phyloP scores from a whole-genome alignment of 2,888 invertebrate genomes.

The Sycophila texana region DNA sequence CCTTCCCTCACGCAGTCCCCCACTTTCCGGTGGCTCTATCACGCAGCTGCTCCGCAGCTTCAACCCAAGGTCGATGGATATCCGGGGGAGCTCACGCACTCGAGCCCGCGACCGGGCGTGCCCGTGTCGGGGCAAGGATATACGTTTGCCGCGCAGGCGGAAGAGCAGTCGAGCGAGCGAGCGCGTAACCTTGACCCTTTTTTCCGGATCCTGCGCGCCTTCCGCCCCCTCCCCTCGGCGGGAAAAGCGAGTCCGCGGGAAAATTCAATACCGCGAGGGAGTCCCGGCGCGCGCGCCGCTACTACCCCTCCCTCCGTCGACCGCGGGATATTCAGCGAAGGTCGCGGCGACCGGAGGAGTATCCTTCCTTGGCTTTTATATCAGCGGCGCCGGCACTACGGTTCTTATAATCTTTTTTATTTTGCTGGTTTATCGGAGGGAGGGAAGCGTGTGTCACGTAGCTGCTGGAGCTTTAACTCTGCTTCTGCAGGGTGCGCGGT shows the following conservation, averaged over 20 bases:
- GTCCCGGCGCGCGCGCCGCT: no score
- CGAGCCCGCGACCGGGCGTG: background rate
- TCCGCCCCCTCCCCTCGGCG: background rate
- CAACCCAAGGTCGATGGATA: background rate
- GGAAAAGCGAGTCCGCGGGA: slow-evolving; percentile 2
- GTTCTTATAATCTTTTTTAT: background rate
- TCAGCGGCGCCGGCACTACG: background rate
- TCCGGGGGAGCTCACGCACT: background rate
- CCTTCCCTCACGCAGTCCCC: no score
- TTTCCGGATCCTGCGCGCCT: slow-evolving; percentile 8
- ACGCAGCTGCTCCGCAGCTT: background rate
- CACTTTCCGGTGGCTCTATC: background rate
- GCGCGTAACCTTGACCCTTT: slow-evolving; percentile 47
- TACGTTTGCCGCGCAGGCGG: background rate
- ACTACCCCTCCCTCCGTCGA: no score
- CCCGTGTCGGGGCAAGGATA: background rate
- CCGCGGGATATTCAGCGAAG: no score
- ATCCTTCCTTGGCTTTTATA: no score
- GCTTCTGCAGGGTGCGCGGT: no score
- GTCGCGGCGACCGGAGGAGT: no score
- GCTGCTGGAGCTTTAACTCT: no score
- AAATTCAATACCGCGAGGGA: slow-evolving; percentile 19
- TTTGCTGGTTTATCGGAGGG: background rate
- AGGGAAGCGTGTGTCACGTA: no score
- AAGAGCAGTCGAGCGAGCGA: background rate